Conservation (phyloP, 1,140 invertebrate species). For the Bombyx mandarina region DNA sequence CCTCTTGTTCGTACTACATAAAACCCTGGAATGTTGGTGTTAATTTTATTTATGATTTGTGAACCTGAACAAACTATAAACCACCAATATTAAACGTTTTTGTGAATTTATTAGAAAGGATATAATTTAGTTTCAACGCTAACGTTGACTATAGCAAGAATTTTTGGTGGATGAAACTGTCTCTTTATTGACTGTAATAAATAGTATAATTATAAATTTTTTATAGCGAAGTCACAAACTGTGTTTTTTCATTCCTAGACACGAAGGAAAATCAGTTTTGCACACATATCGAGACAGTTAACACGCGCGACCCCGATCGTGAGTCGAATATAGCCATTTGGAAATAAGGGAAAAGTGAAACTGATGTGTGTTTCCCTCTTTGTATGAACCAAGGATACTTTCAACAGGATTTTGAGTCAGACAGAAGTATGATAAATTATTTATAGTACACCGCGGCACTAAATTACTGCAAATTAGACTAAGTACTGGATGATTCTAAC, state of each 20-base stretch:
- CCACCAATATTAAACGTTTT: no score
- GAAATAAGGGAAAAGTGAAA: slow-evolving; percentile 65
- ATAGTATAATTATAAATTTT: no score
- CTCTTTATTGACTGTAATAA: no score
- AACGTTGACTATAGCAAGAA: no score
- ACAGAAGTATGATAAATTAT: slow-evolving; percentile 2
- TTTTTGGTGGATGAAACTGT: no score
- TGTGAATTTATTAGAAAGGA: no score
- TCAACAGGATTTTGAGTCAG: slow-evolving; percentile 58
- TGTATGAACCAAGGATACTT: slow-evolving; percentile 50
- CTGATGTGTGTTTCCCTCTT: slow-evolving; percentile 48
- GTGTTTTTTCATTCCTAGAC: slow-evolving; percentile 1
- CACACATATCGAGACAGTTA: slow-evolving; percentile 34
- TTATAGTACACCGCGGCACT: slow-evolving; percentile 2
- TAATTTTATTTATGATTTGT: no score
- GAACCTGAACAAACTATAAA: no score
- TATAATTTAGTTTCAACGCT: no score
- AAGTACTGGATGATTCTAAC: slow-evolving; percentile 10
- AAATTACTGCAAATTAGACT: slow-evolving; percentile 18
- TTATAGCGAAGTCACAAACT: background rate
- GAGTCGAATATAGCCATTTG: slow-evolving; percentile 53
- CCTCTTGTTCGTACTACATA: background rate
- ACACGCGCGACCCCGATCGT: slow-evolving; percentile 61
- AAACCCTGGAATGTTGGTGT: no score
- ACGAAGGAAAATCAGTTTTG: slow-evolving; percentile 18